Evolutionary conservation across 2,113 vertebrate genomes (phyloP).

Genomic region (Puntigrus tetrazona): DNA sequence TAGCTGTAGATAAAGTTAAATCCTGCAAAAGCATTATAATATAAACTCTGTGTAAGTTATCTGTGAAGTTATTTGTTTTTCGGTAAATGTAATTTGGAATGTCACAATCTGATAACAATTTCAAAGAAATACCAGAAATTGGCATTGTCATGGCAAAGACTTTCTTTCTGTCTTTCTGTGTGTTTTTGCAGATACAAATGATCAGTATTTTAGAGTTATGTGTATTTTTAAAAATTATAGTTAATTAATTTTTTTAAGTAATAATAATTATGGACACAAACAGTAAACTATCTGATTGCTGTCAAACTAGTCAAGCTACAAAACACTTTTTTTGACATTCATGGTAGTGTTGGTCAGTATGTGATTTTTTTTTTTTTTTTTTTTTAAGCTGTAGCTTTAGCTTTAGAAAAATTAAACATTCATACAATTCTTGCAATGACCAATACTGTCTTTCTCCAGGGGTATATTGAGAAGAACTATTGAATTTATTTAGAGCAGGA

Average conservation of each 20-base stretch:
- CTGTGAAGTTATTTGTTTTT: too few relatives aligned
- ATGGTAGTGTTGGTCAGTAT: constrained; percentile 20
- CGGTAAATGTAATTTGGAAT: neutral
- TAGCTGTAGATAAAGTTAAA: neutral
- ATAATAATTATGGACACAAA: too few relatives aligned
- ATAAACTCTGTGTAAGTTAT: too few relatives aligned
- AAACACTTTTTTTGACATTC: constrained; percentile 36
- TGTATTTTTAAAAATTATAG: too few relatives aligned
- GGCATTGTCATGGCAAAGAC: neutral
- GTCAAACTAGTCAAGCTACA: neutral
- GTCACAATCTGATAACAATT: neutral
- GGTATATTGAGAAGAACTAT: constrained; percentile 32
- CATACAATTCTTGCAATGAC: constrained; percentile 40
- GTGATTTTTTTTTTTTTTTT: too few relatives aligned
- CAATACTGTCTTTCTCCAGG: constrained; percentile 36
- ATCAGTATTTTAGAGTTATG: too few relatives aligned
- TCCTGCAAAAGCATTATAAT: neutral
- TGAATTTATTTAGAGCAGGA: constrained; percentile 41
- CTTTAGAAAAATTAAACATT: constrained; percentile 25
- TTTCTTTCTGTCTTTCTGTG: too few relatives aligned
- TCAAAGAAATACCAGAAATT: neutral
- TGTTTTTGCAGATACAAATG: too few relatives aligned
- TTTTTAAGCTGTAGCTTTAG: constrained; percentile 29
- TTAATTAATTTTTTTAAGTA: too few relatives aligned
- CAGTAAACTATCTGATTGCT: too few relatives aligned